Evolutionary conservation across 2,113 vertebrate species (phyloP), one percentile per base, ranked within the genome.

Genomic region (Sylvilagus bachmani): DNA sequence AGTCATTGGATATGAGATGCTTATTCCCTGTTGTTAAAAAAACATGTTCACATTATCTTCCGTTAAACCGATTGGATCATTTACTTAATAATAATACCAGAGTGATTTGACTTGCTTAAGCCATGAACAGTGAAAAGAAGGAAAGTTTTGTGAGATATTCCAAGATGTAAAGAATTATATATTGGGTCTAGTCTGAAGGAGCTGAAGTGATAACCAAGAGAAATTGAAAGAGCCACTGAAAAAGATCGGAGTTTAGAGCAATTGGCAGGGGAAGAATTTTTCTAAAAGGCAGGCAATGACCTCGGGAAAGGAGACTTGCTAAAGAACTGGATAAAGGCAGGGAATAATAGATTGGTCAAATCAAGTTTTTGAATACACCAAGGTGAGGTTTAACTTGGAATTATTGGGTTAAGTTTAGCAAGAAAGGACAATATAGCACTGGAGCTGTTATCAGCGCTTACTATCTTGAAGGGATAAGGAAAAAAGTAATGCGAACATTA

Each of bases 21-120:
- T 6, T 86, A 67, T 83, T 84, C 69, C 25, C 22, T 79, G 10
- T 82, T 58, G 44, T 69, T 75, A 22, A 91, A 78, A 25, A 85
- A 89, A 58, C 55, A 17, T 74, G 33, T 79, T 93, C 51, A 81
- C 10, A 31, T 86, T 91, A 85, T 66, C 33, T 69, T 84, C 38
- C 53, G 29, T 66, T 78, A 77, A 96, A 93, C 24, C 51, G 66
- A 66, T 88, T 85, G 71, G 21, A 88, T 51, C 14, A 91, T 71
- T 81, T 88, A 74, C 85, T 89, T 84, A 90, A 90, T 90, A 33
- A 84, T 36, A 24, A 49, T 49, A 61, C 53, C n/a, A 19, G 13
- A 78, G 55, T 33, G 61, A 79, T 90, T 92, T 86, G 75, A 85
- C 66, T 4, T n/a, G 38, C 8, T 38, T 85, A 11, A 22, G 49